phyloP scores from a whole-genome alignment of 35 echinoderm and acorn worm genomes.

The Ophiothrix spiculata region DNA sequence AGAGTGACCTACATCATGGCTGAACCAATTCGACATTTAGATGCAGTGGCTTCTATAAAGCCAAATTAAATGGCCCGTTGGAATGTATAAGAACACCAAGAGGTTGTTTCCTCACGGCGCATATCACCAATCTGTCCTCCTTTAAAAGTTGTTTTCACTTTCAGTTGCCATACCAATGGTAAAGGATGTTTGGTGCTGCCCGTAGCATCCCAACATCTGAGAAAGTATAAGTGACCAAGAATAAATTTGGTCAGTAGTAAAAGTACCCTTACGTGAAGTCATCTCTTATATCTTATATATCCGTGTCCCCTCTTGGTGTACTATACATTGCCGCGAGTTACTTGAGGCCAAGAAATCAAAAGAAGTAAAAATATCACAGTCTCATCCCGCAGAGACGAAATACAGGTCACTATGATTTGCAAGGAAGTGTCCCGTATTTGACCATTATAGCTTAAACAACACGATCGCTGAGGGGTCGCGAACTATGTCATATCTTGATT shows the following conservation, averaged over 20 bases:
- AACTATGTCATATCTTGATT: slow-evolving; percentile 4
- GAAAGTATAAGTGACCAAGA: slow-evolving; percentile 4
- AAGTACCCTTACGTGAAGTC: not conserved
- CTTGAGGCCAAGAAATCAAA: not conserved
- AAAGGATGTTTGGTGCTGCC: not conserved
- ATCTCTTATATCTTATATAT: not conserved
- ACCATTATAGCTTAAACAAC: not conserved
- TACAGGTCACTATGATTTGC: not conserved
- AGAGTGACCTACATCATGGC: slow-evolving; percentile 1
- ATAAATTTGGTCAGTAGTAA: not conserved
- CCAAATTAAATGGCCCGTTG: slow-evolving; percentile 6
- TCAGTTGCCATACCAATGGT: slow-evolving; percentile 1
- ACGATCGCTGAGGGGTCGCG: not conserved
- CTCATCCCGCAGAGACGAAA: not conserved
- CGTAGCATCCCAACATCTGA: not conserved
- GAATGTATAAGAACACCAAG: slow-evolving; percentile 3
- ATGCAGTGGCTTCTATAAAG: slow-evolving; percentile 5
- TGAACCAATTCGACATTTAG: slow-evolving; percentile 9
- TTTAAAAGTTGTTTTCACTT: not conserved
- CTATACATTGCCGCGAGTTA: not conserved
- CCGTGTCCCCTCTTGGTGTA: slow-evolving; percentile 1
- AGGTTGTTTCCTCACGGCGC: not conserved
- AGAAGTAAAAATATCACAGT: not conserved
- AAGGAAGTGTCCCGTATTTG: not conserved
- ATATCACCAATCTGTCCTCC: not conserved